Conservation (phyloP, 2,888 invertebrate genomes). For the Drosophila mimetica region DNA sequence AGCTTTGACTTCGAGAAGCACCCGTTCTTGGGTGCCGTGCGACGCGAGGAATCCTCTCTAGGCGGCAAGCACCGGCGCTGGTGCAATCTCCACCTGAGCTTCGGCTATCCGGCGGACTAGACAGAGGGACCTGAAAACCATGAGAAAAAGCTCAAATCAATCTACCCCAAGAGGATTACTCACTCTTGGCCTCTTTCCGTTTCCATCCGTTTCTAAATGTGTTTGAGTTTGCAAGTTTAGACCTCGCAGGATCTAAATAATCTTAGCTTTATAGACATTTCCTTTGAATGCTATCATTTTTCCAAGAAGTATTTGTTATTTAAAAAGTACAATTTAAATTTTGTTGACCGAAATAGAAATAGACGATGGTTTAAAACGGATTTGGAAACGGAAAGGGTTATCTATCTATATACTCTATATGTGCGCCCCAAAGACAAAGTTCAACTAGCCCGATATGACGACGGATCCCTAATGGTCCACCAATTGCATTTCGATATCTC, state of each 20-base stretch:
- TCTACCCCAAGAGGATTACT: constrained; percentile 30
- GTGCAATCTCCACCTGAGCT: constrained; percentile 83
- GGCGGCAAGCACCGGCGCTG: constrained; percentile 82
- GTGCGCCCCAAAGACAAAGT: constrained; percentile 38
- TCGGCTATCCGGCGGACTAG: constrained; percentile 57
- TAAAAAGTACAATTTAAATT: too few relatives aligned
- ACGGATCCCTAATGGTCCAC: constrained; percentile 12
- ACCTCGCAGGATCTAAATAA: not conserved
- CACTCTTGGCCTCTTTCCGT: not conserved
- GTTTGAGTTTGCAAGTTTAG: not conserved
- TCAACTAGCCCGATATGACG: constrained; percentile 29
- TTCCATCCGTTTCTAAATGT: not conserved
- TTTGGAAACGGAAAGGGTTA: not conserved
- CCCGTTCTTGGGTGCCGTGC: constrained; percentile 81
- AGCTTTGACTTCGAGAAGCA: constrained; percentile 79
- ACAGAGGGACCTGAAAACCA: constrained; percentile 17
- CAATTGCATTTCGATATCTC: constrained; percentile 38
- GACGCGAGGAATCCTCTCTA: constrained; percentile 78
- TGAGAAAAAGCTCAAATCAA: constrained; percentile 22
- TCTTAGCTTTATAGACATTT: not conserved
- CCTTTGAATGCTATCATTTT: not conserved
- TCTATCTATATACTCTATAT: constrained; percentile 17
- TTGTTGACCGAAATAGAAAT: not conserved
- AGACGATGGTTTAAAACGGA: not conserved
- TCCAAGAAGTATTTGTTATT: not conserved